These are phyloP conservation scores for Anoura caudifer DNA, from an alignment of 2,113 vertebrate genomes.

Conservation along the genomic window DNA sequence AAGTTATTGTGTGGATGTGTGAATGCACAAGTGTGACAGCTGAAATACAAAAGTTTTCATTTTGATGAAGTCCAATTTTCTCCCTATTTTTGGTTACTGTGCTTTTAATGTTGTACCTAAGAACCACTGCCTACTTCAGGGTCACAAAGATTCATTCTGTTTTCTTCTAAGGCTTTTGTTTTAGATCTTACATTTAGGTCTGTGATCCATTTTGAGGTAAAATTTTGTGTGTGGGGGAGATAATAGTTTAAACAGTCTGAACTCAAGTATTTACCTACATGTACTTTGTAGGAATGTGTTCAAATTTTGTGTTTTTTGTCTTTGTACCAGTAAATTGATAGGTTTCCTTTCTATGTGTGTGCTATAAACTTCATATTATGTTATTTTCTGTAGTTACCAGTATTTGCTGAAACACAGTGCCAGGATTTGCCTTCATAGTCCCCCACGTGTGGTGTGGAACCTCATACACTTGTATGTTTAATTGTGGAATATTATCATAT, in stretches of 20 bases:
- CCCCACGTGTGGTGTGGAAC: background rate
- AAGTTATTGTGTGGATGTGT: background rate
- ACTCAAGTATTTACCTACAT: background rate
- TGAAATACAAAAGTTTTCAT: background rate
- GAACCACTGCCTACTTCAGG: background rate
- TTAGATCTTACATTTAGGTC: background rate
- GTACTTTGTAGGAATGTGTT: background rate
- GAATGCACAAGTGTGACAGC: background rate
- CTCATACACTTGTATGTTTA: background rate
- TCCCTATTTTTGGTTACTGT: background rate
- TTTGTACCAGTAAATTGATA: background rate
- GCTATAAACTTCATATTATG: background rate
- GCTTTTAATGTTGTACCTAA: background rate
- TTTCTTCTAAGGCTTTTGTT: background rate
- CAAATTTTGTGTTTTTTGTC: background rate
- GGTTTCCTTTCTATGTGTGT: background rate
- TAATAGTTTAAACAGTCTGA: background rate
- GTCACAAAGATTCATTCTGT: background rate
- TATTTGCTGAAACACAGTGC: background rate
- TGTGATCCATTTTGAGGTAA: background rate
- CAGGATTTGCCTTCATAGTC: background rate
- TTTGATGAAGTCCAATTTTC: background rate
- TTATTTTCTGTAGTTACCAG: background rate
- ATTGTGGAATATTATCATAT: constrained; percentile 1
- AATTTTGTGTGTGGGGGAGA: background rate